Evolutionary conservation across 2,797 vertebrate species (phyloP).

Genomic region (Mus caroli): DNA sequence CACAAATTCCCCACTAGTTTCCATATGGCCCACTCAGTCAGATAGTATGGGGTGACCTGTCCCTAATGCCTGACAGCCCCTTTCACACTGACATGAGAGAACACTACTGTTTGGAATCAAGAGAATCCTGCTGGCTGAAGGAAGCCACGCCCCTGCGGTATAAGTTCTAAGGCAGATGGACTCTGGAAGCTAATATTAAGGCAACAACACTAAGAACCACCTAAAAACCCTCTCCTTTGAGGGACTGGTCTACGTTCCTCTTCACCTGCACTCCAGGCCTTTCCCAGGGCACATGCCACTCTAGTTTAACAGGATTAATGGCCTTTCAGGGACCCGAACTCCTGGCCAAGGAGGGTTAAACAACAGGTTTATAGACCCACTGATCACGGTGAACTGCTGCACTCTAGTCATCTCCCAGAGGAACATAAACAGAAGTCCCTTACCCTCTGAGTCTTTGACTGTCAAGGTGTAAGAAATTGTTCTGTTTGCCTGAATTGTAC

Average conservation of each 20-base stretch:
- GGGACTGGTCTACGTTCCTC: background rate
- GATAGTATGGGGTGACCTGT: background rate
- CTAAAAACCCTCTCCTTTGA: background rate
- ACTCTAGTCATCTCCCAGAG: background rate
- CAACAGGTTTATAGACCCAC: background rate
- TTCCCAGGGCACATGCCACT: background rate
- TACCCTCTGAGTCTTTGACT: background rate
- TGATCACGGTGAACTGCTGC: background rate
- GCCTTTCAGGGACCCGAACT: background rate
- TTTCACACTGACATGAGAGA: background rate
- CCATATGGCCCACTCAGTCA: background rate
- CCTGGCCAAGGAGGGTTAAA: background rate
- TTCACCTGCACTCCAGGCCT: background rate
- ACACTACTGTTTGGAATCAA: background rate
- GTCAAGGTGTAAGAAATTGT: background rate
- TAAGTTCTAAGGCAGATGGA: background rate
- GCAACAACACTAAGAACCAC: background rate
- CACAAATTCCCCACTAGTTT: background rate
- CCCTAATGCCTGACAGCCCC: background rate
- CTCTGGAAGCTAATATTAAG: background rate
- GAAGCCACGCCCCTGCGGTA: background rate
- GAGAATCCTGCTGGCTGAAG: background rate
- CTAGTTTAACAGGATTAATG: background rate
- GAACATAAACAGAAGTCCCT: background rate
- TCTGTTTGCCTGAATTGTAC: background rate